A percentile compares a stretch with the other conserved stretches of the same genome.
phyloP scores from a whole-genome alignment of 2,797 vertebrate genomes.

The Falco berigora region DNA sequence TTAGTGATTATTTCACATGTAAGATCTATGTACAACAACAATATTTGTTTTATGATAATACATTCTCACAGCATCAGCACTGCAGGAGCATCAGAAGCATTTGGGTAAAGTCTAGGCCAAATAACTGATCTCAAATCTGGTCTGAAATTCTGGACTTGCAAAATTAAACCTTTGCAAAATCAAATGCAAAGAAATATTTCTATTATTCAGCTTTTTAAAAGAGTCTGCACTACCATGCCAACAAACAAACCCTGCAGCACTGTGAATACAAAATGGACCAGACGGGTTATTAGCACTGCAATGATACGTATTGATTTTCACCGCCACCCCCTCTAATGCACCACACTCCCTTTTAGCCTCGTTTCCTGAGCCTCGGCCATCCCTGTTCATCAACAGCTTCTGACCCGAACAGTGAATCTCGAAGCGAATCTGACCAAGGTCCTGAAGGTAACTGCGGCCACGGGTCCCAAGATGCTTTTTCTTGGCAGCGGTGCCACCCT shows the following conservation, averaged over 20 bases:
- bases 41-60: rapidly evolving
- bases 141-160: neutral
- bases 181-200: neutral
- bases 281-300: neutral
- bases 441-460: rapidly evolving
- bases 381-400: neutral
- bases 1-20: neutral
- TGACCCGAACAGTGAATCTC: neutral
- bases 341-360: neutral
- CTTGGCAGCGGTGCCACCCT: neutral
- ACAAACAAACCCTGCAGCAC: neutral
- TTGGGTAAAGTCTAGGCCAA: neutral
- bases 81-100: neutral
- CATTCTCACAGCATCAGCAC: too few relatives aligned
- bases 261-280: neutral
- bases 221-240: neutral
- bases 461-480: too few relatives aligned
- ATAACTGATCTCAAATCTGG: neutral
- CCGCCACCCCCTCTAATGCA: neutral
- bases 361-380: neutral
- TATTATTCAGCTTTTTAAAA: neutral
- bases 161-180: neutral
- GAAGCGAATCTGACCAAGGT: neutral
- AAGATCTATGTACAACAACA: rapidly evolving
- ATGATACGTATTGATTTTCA: neutral